Evolutionary conservation across 2,113 vertebrate genomes (phyloP), one percentile per base, ranked within the genome.

Genomic region (Rattus rattus): DNA sequence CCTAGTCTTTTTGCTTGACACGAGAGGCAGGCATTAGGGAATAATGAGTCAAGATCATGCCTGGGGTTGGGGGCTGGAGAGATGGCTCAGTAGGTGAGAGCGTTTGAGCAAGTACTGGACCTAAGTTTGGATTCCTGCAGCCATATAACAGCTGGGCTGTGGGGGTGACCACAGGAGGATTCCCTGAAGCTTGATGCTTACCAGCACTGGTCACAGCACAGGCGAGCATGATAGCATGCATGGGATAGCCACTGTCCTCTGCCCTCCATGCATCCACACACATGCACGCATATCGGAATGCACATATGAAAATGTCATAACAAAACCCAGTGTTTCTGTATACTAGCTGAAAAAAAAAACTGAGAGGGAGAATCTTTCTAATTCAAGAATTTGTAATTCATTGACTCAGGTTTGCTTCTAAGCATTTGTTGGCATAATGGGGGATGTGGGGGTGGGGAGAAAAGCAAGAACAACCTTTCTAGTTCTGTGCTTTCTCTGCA

Each of bases 401-500:
- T 95, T 91, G 43, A 75, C 77, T 95, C 87, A 79, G 69, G 59
- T 89, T 96, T 96, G 89, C 49, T 87, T 84, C 12, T 84, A 86
- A 95, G 73, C n/a, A 94, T 95, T 96, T 79, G 89, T 56, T 84
- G 39, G 28, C 49, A 30, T 80, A 39, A 88, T 76, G 79, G 90
- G 91, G 65, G 94, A 52, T 92, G 26, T 92, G 59, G 65, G 47
- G 22, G 43, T 43, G 72, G 75, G 36, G 95, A 95, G 93, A 36
- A 63, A 92, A 94, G 54, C 56, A 89, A 92, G 72, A 95, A 54
- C 47, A 92, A 43, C 28, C 28, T 49, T 89, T 96, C 77, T 90
- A 43, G 49, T 67, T 96, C 96, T 91, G 39, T 94, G 63, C 92
- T 95, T 96, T 97, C 92, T 97, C 76, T 97, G 88, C 85, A n/a